Evolutionary conservation across 1,140 invertebrate genomes (phyloP).

Genomic region (Piezodorus guildinii): DNA sequence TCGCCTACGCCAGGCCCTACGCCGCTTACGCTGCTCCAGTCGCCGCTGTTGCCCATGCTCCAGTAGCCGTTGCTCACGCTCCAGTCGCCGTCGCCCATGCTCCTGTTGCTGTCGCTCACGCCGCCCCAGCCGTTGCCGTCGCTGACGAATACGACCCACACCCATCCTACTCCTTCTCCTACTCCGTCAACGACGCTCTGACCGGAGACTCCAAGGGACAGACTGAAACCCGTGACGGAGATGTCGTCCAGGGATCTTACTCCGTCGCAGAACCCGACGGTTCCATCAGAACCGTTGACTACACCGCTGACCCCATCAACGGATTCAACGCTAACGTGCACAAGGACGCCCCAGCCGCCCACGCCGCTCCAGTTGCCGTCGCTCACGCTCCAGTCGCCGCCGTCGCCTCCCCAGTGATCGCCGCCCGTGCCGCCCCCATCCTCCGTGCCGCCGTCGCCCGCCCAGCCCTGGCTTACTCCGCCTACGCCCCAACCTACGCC

Average conservation of each 20-base stretch:
- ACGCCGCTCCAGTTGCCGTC: not conserved
- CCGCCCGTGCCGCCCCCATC: not conserved
- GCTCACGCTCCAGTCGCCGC: slow-evolving; percentile 30
- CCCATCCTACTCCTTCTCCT: slow-evolving; percentile 31
- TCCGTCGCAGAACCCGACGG: slow-evolving; percentile 30
- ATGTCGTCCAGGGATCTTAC: slow-evolving; percentile 26
- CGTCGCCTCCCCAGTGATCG: slow-evolving; percentile 25
- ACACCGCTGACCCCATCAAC: slow-evolving; percentile 30
- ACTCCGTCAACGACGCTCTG: slow-evolving; percentile 32
- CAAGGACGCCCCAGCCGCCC: slow-evolving; percentile 1
- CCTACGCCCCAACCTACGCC: slow-evolving; percentile 6
- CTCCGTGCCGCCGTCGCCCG: not conserved
- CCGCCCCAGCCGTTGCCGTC: not conserved
- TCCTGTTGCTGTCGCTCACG: not conserved
- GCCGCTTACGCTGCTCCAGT: too few species aligned
- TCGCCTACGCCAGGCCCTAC: too few species aligned
- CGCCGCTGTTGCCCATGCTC: too few species aligned
- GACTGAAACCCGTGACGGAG: slow-evolving; percentile 26
- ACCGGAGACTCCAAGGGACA: slow-evolving; percentile 27
- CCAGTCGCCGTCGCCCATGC: not conserved
- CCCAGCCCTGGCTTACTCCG: slow-evolving; percentile 16
- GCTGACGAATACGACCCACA: slow-evolving; percentile 15
- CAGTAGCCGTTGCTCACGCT: not conserved
- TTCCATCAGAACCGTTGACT: slow-evolving; percentile 29
- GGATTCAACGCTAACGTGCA: slow-evolving; percentile 33